Evolutionary conservation across 2,113 vertebrate species (phyloP), one percentile per base, ranked within the genome.

Genomic region (Sylvietta virens): DNA sequence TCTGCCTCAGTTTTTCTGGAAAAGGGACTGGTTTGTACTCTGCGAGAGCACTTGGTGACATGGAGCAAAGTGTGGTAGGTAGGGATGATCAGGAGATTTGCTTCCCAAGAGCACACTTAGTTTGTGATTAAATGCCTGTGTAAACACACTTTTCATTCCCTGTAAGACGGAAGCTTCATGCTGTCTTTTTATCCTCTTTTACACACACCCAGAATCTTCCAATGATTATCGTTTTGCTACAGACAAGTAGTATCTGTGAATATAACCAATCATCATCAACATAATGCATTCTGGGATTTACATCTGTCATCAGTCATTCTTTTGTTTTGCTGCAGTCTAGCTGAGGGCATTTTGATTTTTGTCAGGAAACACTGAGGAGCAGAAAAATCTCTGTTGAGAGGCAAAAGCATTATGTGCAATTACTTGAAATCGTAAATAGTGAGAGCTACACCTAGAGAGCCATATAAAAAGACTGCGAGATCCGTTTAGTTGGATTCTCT

Each of bases 311-410:
- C 37, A 37, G 58, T 61, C 15, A 7, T 76, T 76, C 61, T 81
- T 84, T 33, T 64, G 15, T 66, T 95, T 86, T 60, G 13, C 67
- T 81, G 54, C 67, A 64, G 2, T 90, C 56, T 62, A 44, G 17
- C 71, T 67, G 47, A 92, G 72, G 65, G 33, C 51, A 67, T 81
- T 88, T 93, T 86, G 48, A 57, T 42, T 86, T 95, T 88, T 84
- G 60, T 79, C 60, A 35, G 56, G 51, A 71, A 93, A 81, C 13
- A 19, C 20, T 30, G n/a, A 84, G 45, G 33, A 81, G 51, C 42
- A 56, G 51, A 73, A 69, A 78, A 51, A 65, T 31, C 1, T 2
- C 80, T 74, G 10, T 70, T 62, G n/a, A 66, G 67, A 81, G 47
- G 65, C 44, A 45, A 64, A 86, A 78, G 67, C 22, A 35, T 79